Evolutionary conservation across 2,888 invertebrate genomes (phyloP).

Genomic region (Lasius fuliginosus): DNA sequence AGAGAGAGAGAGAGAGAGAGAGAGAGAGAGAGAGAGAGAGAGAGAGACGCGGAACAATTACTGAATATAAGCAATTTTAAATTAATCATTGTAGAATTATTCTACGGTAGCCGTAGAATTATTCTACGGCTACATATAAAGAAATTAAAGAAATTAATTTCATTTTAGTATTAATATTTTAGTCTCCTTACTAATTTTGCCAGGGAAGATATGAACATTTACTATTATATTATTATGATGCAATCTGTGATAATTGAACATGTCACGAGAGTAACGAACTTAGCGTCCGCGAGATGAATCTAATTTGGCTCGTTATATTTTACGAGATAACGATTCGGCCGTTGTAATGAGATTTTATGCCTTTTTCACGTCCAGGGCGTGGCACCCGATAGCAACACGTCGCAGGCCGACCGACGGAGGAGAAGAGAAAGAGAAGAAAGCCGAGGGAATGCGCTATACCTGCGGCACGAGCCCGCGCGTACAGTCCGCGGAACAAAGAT

Average conservation of each 20-base stretch:
- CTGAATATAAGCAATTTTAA: neutral
- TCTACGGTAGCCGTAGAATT: no score
- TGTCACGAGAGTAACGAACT: neutral
- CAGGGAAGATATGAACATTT: neutral
- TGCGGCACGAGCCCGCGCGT: constrained; percentile 36
- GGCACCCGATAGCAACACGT: constrained; percentile 44
- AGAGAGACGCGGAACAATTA: neutral
- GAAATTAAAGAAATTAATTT: neutral
- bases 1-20: neutral
- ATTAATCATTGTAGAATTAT: neutral
- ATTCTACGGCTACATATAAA: no score
- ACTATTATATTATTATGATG: neutral
- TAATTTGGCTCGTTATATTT: constrained; percentile 4
- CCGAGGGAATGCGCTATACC: constrained; percentile 49
- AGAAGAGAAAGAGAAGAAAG: constrained; percentile 48
- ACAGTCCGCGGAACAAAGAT: constrained; percentile 47
- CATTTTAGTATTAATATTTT: neutral
- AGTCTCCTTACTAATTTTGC: neutral
- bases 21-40: neutral
- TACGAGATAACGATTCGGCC: constrained; percentile 10
- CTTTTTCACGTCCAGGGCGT: constrained; percentile 59
- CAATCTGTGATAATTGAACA: neutral
- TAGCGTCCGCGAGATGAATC: neutral
- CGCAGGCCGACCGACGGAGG: constrained; percentile 14
- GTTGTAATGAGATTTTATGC: constrained; percentile 55